Percentiles rank a stretch among this genome's conserved stretches.
These are phyloP conservation scores for Drosophila anomalipes DNA, from an alignment of 2,888 invertebrate species.

Conservation along the genomic window DNA sequence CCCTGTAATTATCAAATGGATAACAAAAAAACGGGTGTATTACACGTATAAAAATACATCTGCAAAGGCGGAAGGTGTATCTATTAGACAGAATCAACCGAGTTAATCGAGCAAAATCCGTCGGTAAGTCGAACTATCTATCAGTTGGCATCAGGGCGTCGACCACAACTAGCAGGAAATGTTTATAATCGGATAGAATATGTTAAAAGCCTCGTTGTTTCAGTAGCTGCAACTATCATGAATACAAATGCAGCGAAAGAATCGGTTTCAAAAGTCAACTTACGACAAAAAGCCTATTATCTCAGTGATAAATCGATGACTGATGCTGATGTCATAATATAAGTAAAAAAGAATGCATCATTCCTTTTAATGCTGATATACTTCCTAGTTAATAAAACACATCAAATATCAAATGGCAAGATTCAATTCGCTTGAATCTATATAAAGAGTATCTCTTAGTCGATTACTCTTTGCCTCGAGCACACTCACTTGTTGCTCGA, in stretches of 20 bases:
- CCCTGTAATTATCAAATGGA: background rate
- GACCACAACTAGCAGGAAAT: background rate
- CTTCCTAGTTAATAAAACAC: background rate
- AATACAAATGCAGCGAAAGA: background rate
- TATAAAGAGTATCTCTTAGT: slow-evolving; percentile 3
- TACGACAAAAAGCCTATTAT: background rate
- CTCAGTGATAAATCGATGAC: background rate
- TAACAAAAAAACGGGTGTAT: background rate
- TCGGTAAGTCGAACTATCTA: background rate
- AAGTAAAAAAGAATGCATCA: background rate
- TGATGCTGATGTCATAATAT: background rate
- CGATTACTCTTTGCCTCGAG: background rate
- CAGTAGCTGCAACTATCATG: background rate
- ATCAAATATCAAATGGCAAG: background rate
- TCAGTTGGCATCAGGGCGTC: background rate
- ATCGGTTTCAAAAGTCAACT: background rate
- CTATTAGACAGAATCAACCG: background rate
- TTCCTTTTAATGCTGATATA: background rate
- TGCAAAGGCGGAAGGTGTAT: background rate
- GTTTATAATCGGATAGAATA: background rate
- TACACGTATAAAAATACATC: background rate
- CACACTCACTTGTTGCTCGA: slow-evolving; percentile 7
- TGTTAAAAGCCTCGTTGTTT: background rate
- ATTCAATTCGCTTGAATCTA: background rate
- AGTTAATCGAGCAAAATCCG: background rate